Evolutionary conservation across 2,113 vertebrate species (phyloP).

Genomic region (Hyperopisus bebe): DNA sequence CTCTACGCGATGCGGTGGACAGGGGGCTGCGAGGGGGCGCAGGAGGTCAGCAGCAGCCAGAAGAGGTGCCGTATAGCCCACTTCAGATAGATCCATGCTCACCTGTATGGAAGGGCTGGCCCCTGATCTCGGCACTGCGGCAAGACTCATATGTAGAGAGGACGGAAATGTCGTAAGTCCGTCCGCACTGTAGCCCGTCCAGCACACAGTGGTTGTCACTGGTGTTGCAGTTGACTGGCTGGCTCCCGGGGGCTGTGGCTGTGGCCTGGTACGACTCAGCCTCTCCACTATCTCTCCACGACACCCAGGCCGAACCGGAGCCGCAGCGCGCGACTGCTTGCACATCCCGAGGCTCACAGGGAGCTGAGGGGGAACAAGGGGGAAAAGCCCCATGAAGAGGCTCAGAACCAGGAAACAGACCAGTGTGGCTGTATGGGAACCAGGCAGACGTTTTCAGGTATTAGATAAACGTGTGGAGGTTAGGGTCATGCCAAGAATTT

Average conservation of each 20-base stretch:
- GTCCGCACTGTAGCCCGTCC: conserved; percentile 48
- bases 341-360: conserved; percentile 53
- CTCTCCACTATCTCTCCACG: conserved; percentile 53
- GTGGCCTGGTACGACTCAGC: conserved; percentile 43
- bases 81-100: conserved; percentile 9
- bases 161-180: conserved; percentile 53
- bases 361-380: conserved; percentile 41
- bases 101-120: conserved; percentile 49
- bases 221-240: conserved; percentile 43
- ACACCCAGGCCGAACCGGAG: conserved; percentile 48
- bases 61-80: background rate
- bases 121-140: conserved; percentile 34
- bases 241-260: conserved; percentile 38
- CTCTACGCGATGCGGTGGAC: conserved; percentile 46
- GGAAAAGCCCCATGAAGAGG: background rate
- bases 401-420: background rate
- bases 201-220: conserved; percentile 48
- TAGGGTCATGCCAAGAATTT: background rate
- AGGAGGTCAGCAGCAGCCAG: background rate
- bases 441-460: background rate
- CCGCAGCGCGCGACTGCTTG: conserved; percentile 44
- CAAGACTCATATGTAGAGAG: conserved; percentile 44
- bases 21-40: conserved; percentile 44
- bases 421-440: background rate
- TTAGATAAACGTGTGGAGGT: background rate